These are phyloP conservation scores for Strigamia crassipes DNA, from an alignment of 2,888 invertebrate species.

Conservation along the genomic window DNA sequence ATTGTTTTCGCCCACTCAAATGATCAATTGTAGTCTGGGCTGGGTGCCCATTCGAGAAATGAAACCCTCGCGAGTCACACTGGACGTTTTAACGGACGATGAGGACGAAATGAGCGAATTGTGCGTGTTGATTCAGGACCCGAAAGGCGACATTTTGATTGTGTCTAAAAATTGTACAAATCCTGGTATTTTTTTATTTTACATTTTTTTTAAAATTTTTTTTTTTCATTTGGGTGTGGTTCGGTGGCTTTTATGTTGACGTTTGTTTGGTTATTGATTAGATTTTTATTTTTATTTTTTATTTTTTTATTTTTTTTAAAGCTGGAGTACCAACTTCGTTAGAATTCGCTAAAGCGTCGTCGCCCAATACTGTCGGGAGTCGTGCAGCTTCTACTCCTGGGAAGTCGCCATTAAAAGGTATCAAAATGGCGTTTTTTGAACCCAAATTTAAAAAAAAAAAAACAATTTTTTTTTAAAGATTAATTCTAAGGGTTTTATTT, in stretches of 20 bases:
- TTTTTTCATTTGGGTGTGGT: background rate
- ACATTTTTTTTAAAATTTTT: too few relatives aligned
- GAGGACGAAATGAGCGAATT: background rate
- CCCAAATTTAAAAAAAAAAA: too few relatives aligned
- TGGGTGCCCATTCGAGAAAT: background rate
- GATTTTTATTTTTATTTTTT: background rate
- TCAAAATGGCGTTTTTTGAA: background rate
- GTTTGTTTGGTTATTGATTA: too few relatives aligned
- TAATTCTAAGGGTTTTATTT: too few relatives aligned
- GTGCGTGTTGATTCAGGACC: background rate
- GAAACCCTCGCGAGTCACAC: background rate
- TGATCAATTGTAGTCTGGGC: background rate
- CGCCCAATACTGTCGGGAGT: background rate
- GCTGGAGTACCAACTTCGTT: background rate
- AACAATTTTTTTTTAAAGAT: too few relatives aligned
- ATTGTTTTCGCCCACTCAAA: background rate
- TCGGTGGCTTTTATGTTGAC: background rate
- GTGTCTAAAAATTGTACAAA: too few relatives aligned
- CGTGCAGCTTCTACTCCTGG: background rate
- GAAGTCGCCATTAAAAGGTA: slow-evolving; percentile 21
- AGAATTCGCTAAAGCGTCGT: background rate
- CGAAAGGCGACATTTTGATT: background rate
- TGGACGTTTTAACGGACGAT: background rate
- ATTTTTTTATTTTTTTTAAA: background rate
- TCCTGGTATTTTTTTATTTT: too few relatives aligned